These are phyloP conservation scores for Sebastes oblongus DNA, from an alignment of 2,797 vertebrate genomes.

Conservation along the genomic window DNA sequence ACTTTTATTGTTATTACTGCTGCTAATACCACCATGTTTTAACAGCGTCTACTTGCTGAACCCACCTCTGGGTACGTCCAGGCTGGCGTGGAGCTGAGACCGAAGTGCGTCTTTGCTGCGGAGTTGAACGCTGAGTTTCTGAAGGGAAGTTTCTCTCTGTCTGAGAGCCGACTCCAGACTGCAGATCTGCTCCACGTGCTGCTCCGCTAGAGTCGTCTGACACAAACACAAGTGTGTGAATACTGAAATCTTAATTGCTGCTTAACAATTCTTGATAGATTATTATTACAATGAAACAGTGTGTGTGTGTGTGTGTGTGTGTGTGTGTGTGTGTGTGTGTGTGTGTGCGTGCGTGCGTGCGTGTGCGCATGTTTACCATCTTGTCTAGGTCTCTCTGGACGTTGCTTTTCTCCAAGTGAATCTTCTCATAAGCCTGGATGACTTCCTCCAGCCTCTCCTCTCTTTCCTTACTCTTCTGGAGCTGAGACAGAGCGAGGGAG, in stretches of 20 bases:
- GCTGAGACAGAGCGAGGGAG: constrained; percentile 63
- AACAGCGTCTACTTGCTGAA: background rate
- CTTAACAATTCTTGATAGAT: background rate
- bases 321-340: too few species aligned
- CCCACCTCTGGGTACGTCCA: constrained; percentile 72
- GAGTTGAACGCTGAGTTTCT: constrained; percentile 78
- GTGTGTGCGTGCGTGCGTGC: too few species aligned
- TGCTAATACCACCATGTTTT: background rate
- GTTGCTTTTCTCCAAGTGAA: constrained; percentile 89
- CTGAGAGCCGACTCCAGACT: constrained; percentile 86
- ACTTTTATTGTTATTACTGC: background rate
- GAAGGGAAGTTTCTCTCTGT: constrained; percentile 81
- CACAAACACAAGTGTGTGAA: background rate
- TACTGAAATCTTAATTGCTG: background rate
- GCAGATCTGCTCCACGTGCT: constrained; percentile 86
- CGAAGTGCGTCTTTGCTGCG: constrained; percentile 80
- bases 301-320: too few species aligned
- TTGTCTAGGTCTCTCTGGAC: constrained; percentile 89
- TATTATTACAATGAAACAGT: background rate
- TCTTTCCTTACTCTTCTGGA: constrained; percentile 89
- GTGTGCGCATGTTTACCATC: constrained; percentile 84
- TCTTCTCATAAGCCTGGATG: constrained; percentile 91
- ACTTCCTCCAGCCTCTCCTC: constrained; percentile 90
- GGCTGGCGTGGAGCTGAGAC: constrained; percentile 77
- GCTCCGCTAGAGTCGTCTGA: constrained; percentile 88